These are phyloP conservation scores for Notiomystis cincta DNA, from an alignment of 2,113 vertebrate genomes.

Conservation along the genomic window DNA sequence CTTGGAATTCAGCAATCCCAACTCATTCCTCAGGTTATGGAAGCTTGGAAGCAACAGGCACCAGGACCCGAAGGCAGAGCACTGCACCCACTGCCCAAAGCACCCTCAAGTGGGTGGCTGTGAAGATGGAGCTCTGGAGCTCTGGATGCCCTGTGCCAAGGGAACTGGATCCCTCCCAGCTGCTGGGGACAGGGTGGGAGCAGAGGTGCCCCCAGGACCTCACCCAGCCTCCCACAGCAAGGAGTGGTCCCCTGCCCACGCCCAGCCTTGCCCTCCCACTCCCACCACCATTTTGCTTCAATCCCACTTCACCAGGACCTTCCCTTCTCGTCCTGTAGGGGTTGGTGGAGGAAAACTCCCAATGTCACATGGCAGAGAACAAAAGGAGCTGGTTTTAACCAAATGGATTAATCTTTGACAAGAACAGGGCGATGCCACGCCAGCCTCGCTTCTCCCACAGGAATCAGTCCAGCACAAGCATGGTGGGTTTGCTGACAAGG, in stretches of 20 bases:
- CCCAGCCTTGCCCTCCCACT: neutral
- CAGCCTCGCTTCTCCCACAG: neutral
- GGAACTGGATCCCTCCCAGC: neutral
- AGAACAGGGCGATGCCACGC: rapidly evolving
- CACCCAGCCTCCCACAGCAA: neutral
- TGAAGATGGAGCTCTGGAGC: neutral
- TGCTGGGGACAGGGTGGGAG: neutral
- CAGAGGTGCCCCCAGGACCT: neutral
- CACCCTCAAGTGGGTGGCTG: neutral
- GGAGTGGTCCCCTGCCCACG: neutral
- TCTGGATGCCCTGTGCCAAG: neutral
- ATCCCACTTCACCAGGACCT: neutral
- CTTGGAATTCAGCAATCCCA: neutral
- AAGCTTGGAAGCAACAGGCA: neutral
- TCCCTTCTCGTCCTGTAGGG: neutral
- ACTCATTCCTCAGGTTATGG: neutral
- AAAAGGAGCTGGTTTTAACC: neutral
- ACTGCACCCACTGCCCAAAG: neutral
- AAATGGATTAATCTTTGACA: rapidly evolving
- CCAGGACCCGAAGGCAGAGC: neutral
- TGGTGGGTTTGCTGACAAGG: neutral
- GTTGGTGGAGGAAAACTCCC: neutral
- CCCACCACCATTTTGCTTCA: rapidly evolving
- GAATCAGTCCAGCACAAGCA: neutral
- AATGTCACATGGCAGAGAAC: neutral